Conservation (phyloP, 2,888 invertebrate genomes). For the Hedya salicella region DNA sequence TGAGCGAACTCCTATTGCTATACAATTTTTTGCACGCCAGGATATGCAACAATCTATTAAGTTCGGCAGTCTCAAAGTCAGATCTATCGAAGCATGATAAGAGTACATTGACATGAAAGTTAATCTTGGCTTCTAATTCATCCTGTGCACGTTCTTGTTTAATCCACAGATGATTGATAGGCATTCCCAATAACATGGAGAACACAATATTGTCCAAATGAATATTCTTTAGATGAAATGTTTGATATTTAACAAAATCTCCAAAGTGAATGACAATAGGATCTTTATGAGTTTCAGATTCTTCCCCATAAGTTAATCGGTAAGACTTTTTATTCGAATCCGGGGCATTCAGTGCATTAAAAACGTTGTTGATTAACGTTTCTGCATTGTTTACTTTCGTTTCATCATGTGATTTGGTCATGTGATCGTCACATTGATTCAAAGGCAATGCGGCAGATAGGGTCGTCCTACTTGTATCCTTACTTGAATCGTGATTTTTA, state of each 20-base stretch:
- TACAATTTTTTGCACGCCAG: conserved; percentile 73
- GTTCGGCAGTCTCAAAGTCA: conserved; percentile 70
- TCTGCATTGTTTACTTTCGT: conserved; percentile 61
- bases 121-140: conserved; percentile 69
- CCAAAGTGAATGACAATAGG: conserved; percentile 72
- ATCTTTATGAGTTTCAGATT: conserved; percentile 68
- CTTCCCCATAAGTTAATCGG: conserved; percentile 71
- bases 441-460: conserved; percentile 54
- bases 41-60: conserved; percentile 70
- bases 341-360: conserved; percentile 64
- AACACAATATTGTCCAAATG: conserved; percentile 68
- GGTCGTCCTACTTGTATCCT: conserved; percentile 55
- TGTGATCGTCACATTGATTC: too few relatives aligned
- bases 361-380: conserved; percentile 64
- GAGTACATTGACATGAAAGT: conserved; percentile 73
- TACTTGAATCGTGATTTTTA: conserved; percentile 49
- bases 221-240: conserved; percentile 72
- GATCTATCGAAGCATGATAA: conserved; percentile 73
- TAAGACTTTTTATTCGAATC: conserved; percentile 63
- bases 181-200: conserved; percentile 65
- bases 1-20: conserved; percentile 73
- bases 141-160: conserved; percentile 54
- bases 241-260: conserved; percentile 65
- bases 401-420: conserved; percentile 47
- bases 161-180: conserved; percentile 69